Conservation (phyloP, 2,888 invertebrate genomes). For the Lysandra bellargus region DNA sequence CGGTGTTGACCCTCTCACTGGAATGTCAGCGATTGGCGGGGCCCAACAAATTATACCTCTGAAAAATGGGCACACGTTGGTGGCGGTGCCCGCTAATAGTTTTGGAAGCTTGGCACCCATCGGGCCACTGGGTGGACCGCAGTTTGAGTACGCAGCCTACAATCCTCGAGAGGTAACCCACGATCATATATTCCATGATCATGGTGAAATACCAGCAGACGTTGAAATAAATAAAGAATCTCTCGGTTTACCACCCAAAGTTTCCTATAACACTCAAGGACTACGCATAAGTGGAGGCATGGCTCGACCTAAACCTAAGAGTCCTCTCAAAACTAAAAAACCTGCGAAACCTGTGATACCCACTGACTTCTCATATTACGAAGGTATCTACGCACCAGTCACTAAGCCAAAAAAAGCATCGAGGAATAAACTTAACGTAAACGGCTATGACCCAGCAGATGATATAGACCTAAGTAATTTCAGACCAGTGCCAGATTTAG, state of each 20-base stretch:
- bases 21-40: conserved; percentile 53
- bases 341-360: conserved; percentile 50
- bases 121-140: conserved; percentile 58
- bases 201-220: conserved; percentile 68
- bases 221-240: conserved; percentile 60
- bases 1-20: conserved; percentile 53
- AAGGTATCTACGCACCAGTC: conserved; percentile 60
- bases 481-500: conserved; percentile 57
- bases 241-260: conserved; percentile 59
- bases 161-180: conserved; percentile 75
- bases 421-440: conserved; percentile 49
- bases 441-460: conserved; percentile 45
- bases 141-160: conserved; percentile 69
- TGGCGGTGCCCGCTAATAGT: conserved; percentile 57
- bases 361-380: conserved; percentile 67
- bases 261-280: conserved; percentile 66
- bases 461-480: conserved; percentile 55
- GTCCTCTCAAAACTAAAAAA: conserved; percentile 55
- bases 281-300: conserved; percentile 51
- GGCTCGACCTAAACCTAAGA: conserved; percentile 56
- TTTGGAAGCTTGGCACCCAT: conserved; percentile 54
- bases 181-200: conserved; percentile 75
- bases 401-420: conserved; percentile 51
- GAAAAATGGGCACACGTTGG: conserved; percentile 55
- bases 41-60: conserved; percentile 56